phyloP scores from a whole-genome alignment of 2,797 vertebrate genomes.

The Arremon aurantiirostris region DNA sequence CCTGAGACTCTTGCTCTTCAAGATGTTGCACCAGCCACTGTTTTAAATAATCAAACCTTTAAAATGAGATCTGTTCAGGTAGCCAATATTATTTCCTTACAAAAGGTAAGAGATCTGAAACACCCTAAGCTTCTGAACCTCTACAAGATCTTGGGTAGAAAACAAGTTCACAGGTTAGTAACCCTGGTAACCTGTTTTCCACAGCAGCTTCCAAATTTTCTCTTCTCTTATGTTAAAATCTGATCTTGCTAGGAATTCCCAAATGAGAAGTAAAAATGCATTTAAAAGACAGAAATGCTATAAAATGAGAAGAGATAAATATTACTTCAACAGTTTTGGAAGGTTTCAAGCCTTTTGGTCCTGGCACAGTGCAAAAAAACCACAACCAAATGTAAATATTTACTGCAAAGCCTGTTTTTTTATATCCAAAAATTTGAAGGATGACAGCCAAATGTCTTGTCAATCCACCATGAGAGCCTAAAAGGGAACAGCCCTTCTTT shows the following conservation, averaged over 20 bases:
- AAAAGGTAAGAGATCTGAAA: background rate
- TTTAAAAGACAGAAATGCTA: background rate
- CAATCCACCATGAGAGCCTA: background rate
- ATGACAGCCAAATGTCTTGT: background rate
- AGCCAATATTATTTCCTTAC: background rate
- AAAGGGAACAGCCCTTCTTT: background rate
- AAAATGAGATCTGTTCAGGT: background rate
- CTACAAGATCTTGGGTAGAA: background rate
- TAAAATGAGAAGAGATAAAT: background rate
- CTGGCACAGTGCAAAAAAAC: background rate
- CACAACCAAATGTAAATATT: constrained; percentile 14
- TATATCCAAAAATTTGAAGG: background rate
- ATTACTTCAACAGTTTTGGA: background rate
- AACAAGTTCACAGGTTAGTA: background rate
- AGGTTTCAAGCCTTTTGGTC: background rate
- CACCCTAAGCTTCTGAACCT: background rate
- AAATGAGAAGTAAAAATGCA: background rate
- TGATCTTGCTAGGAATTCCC: background rate
- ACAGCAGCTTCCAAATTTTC: background rate
- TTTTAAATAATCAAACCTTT: background rate
- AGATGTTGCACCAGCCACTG: background rate
- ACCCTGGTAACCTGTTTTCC: background rate
- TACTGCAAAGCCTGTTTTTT: background rate
- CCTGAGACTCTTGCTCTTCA: background rate
- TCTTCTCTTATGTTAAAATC: background rate